Evolutionary conservation across 2,888 invertebrate species (phyloP), one percentile per base, ranked within the genome.

Genomic region (Mantis religiosa): DNA sequence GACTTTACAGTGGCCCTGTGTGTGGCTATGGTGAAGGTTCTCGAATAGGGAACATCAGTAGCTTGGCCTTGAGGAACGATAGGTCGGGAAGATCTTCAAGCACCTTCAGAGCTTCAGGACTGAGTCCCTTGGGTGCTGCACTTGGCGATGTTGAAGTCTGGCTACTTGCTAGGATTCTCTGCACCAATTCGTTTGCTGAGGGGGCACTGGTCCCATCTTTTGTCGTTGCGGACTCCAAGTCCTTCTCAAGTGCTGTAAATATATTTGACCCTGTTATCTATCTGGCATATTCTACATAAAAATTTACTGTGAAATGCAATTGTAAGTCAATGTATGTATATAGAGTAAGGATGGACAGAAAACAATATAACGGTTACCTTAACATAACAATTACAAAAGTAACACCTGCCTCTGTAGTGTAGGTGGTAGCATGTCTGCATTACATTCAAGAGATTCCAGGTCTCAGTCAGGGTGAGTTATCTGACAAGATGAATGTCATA

Each of bases 41-140:
- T 25, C 54, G 88, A 20, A 89, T 34, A 12, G 90, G 90, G 71
- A 90, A 90, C 85, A 90, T 87, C 12, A 90, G 89, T 25, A 89
- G 41, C 41, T 89, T 89, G n/a, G 90, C 84, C 28, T 87, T 89
- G 47, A 90, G 54, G 41, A 89, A 90, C 20, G 90, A 90, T n/a
- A 90, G 87, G 83, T 90, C 88, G n/a, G 90, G 90, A 81, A 90
- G 85, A 28, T 88, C 54, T 30, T 90, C 90, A 15, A 90, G 82
- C 12, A 90, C 88, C 28, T 82, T 88, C n/a, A 87, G 30, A n/a
- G 90, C 89, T 28, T 90, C 90, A 20, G 88, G 54, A 54, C 90
- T 89, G 8, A 90, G 86, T 20, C 82, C 88, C 34, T 28, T 87
- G 28, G 81, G 81, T 87, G 27, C 87, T 86, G 87, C 28, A 30